Evolutionary conservation across 2,113 vertebrate species (phyloP), one percentile per base, ranked within the genome.

Genomic region (Macrotus californicus): DNA sequence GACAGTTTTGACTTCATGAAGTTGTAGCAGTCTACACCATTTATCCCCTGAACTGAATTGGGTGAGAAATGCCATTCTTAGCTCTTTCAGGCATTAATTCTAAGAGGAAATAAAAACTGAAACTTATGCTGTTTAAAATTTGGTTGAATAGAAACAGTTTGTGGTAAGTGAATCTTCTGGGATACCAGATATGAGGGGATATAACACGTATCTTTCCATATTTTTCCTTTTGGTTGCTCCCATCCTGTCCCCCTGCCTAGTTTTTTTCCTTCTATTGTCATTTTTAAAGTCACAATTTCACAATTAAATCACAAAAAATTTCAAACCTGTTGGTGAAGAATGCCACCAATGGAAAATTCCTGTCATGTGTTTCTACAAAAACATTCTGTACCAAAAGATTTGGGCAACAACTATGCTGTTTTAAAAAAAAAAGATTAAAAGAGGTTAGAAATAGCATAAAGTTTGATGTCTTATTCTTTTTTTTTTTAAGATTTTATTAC

Each of bases 311-410:
- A 79, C 43, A 75, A 50, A 80, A 97, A 97, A 67, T 31, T 73
- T 96, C 97, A 96, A 96, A 99, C 99, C 99, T 99, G 98, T 96
- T 99, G 69, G 99, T 99, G 98, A 99, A 99, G 98, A 99, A 99
- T 4, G 99, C 99, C 64, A 99, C 97, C 96, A 99, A 91, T 0
- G 99, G 99, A 96, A 99, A 99, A 94, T 97, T 98, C 54, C 98
- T 98, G 97, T 99, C 98, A 70, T 99, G 99, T 39, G 98, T 99
- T 98, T 99, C 99, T 24, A 99, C 98, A 98, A 99, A 99, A 83
- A 99, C 99, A 5, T 99, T 99, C 98, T 99, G 99, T 46, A 99
- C 97, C 96, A 99, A 99, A 43, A 99, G 99, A 98, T 99, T 99
- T 0, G 99, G 99, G 76, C 97, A 98, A 95, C 99, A 99, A 97